phyloP scores from a whole-genome alignment of 2,888 invertebrate species.

The Nematopogon swammerdamellus region DNA sequence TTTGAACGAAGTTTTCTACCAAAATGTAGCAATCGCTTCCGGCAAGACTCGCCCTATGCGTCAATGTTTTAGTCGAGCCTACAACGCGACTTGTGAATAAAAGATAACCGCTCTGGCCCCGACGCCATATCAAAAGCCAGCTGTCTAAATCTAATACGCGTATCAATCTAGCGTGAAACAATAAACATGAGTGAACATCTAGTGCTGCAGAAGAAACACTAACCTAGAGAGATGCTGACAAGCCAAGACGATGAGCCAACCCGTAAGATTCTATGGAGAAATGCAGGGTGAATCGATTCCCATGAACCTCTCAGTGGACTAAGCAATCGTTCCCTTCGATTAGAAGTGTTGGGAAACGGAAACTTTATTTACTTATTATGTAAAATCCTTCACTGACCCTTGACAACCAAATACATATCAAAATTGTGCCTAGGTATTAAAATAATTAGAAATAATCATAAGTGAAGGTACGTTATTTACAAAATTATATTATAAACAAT shows the following conservation, averaged over 20 bases:
- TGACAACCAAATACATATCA: background rate
- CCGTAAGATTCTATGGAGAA: background rate
- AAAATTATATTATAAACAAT: too few relatives aligned
- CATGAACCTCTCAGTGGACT: too few relatives aligned
- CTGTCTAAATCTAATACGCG: background rate
- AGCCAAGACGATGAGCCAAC: background rate
- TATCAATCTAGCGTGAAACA: background rate
- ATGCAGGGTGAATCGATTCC: background rate
- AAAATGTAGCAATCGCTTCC: background rate
- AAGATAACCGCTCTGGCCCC: background rate
- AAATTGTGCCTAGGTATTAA: background rate
- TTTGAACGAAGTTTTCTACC: background rate
- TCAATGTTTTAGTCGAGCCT: background rate
- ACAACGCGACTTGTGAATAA: background rate
- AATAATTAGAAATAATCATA: background rate
- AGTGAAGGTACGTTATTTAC: background rate
- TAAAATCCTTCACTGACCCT: background rate
- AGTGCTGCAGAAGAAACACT: background rate
- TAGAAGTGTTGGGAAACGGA: background rate
- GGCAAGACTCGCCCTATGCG: background rate
- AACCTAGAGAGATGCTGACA: background rate
- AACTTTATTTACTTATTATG: background rate
- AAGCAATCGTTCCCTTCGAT: background rate
- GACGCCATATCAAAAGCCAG: background rate
- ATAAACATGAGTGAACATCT: background rate